Base-by-base conservation (phyloP, 2,113 vertebrate genomes). In the Antigone vipio region DNA sequence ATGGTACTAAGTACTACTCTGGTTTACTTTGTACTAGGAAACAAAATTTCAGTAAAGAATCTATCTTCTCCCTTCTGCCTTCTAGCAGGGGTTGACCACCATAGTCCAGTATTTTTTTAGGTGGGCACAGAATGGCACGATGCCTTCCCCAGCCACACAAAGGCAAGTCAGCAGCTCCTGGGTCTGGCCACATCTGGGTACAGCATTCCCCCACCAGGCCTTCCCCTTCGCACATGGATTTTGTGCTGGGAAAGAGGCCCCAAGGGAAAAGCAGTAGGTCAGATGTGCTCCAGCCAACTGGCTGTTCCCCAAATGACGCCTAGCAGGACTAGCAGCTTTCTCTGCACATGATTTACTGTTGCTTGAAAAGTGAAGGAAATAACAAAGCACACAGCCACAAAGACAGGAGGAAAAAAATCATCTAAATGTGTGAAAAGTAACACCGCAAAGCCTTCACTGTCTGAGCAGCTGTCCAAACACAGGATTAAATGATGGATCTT, bases 171-270 rank as follows among this genome's bases (percentile, higher is more conserved):
- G 53, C 35, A 56, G 27, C 55, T 74, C 32, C 13, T n/a, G 23
- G 11, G 11, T 44, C 32, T 53, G 45, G n/a, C 38, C 21, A 42
- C 44, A 47, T 53, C 45, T 29, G 32, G 49, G 26, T 66, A 53
- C 34, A 59, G 27, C 47, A 79, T 8, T 12, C 53, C 49, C 19
- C 9, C 27, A n/a, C 8, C 32, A 45, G 29, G 29, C 30, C 38
- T 47, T n/a, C 30, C 22, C 30, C 59, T 62, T 67, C 0, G 0
- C 60, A 55, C 12, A 2, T 8, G n/a, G 53, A 35, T 50, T 42
- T 29, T 20, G 49, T 27, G 12, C 40, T 32, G 27, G 29, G 16
- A 50, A 58, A 56, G 27, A n/a, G 17, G 12, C 13, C 22, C 19
- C 49, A 29, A 6, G 32, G 47, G 23, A 50, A 35, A 62, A 50